A percentile compares a stretch with the other conserved stretches of the same genome.
These are phyloP conservation scores for Gymnothorax javanicus DNA, from an alignment of 2,797 vertebrate genomes.

Conservation along the genomic window DNA sequence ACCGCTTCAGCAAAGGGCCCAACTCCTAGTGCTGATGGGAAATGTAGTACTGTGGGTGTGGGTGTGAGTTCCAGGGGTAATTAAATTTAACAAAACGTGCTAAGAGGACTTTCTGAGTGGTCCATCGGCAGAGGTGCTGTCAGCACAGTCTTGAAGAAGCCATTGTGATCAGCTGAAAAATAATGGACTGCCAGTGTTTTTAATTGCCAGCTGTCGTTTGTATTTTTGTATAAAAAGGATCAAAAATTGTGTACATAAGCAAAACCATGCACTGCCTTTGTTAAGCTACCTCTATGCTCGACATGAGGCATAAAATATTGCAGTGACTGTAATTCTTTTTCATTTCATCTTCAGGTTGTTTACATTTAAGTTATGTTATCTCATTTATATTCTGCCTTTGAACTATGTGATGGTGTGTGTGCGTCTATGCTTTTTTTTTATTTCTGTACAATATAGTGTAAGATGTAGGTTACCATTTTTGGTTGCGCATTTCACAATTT, in stretches of 20 bases:
- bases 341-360: conserved; percentile 1
- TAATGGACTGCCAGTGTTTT: neutral
- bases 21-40: conserved; percentile 51
- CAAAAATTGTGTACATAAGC: conserved; percentile 14
- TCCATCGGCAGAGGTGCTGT: neutral
- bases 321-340: neutral
- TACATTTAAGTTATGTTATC: neutral
- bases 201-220: neutral
- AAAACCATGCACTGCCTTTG: conserved; percentile 46
- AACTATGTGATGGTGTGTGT: neutral
- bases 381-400: neutral
- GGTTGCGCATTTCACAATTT: neutral
- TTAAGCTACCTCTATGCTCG: conserved; percentile 52
- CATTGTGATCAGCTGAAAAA: neutral
- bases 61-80: neutral
- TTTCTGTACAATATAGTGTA: neutral
- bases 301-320: conserved; percentile 34
- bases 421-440: neutral
- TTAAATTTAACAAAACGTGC: neutral
- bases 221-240: neutral
- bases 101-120: neutral
- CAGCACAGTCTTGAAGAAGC: neutral
- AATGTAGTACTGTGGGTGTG: neutral
- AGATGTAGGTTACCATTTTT: neutral
- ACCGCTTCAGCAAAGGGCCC: conserved; percentile 65